Conservation (phyloP, 2,888 invertebrate species). For the Drosophila prostipennis region DNA sequence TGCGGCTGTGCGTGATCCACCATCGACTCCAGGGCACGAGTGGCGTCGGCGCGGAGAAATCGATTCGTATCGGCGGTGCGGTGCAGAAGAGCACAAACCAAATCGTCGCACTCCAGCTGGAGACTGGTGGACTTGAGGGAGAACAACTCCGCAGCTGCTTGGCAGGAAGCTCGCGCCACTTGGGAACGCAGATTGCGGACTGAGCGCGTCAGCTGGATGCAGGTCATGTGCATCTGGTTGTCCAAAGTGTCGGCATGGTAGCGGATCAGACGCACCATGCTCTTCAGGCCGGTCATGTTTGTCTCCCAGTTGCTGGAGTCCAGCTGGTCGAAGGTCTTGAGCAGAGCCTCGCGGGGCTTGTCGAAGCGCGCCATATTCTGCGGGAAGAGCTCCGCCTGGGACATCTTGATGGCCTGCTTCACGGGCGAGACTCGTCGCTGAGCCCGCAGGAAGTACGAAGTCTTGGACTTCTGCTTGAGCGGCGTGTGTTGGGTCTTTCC, state of each 20-base stretch:
- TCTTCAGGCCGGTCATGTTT: constrained; percentile 89
- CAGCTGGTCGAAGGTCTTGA: constrained; percentile 87
- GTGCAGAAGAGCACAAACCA: constrained; percentile 91
- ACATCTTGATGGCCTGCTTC: constrained; percentile 80
- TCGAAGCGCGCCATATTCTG: constrained; percentile 85
- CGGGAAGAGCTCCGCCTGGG: constrained; percentile 79
- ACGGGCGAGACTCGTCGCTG: constrained; percentile 81
- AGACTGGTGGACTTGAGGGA: constrained; percentile 86
- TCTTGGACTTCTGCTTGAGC: constrained; percentile 82
- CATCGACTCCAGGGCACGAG: constrained; percentile 91
- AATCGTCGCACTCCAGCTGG: constrained; percentile 93
- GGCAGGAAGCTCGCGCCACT: constrained; percentile 94
- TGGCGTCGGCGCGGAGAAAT: constrained; percentile 95
- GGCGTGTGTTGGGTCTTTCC: constrained; percentile 67
- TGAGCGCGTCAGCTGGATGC: constrained; percentile 90
- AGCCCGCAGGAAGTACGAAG: constrained; percentile 79
- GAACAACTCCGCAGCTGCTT: constrained; percentile 92
- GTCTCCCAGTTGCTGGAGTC: constrained; percentile 92
- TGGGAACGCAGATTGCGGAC: constrained; percentile 96
- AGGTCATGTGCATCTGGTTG: constrained; percentile 88
- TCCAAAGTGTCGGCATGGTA: constrained; percentile 88
- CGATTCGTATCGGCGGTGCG: constrained; percentile 97
- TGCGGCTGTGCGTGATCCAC: constrained; percentile 90
- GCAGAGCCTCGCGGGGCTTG: constrained; percentile 88
- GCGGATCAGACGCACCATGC: constrained; percentile 88